Evolutionary conservation across 2,888 invertebrate genomes (phyloP), one percentile per base, ranked within the genome.

Genomic region (Sipunculus nudus): DNA sequence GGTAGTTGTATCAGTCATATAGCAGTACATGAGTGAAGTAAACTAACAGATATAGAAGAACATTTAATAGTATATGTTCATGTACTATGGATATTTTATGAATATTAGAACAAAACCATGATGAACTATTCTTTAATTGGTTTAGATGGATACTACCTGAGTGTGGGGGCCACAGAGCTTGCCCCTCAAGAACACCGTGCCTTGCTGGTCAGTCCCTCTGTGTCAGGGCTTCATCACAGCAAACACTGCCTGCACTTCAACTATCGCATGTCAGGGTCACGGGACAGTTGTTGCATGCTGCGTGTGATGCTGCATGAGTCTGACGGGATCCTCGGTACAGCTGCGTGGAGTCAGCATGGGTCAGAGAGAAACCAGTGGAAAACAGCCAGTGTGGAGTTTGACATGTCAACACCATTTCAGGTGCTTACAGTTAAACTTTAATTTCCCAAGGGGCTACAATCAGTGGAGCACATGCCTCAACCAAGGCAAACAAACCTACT

Each of bases 111-210:
- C n/a, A n/a, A n/a, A n/a, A n/a, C n/a, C n/a, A n/a, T n/a, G n/a
- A n/a, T n/a, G n/a, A n/a, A n/a, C n/a, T n/a, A n/a, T n/a, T n/a
- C n/a, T n/a, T n/a, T n/a, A n/a, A n/a, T n/a, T n/a, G n/a, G n/a
- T n/a, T n/a, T 41, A 67, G 67, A 65, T 49, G 67, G 67, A 13
- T 47, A 39, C 40, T 67, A 65, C 60, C 48, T 66, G 5, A n/a
- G n/a, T n/a, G n/a, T n/a, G n/a, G n/a, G n/a, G n/a, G n/a, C n/a
- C n/a, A n/a, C n/a, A n/a, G n/a, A n/a, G n/a, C n/a, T n/a, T n/a
- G n/a, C n/a, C n/a, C n/a, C 41, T 13, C 16, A 29, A 5, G 46
- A 53, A 26, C 48, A 50, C 23, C 48, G 59, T 3, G 61, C 65
- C 16, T 38, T 67, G 21, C 46, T 67, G n/a, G 21, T 55, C 39